Base-by-base conservation (phyloP, 2,888 invertebrate genomes). In the Clivina fossor region DNA sequence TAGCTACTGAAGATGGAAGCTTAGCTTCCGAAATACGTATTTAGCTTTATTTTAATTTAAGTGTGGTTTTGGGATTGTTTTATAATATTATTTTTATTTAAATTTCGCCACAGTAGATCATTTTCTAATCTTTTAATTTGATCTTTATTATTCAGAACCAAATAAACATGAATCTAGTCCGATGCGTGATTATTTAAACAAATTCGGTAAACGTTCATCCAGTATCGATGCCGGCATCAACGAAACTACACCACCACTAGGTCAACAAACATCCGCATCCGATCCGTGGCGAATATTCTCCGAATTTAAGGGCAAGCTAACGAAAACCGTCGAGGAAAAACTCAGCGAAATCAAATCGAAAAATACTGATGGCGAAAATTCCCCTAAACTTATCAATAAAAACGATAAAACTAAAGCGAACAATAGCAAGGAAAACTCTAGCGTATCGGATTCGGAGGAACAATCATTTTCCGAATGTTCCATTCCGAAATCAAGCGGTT, bases 281-380 rank as follows among this genome's bases (percentile, higher is more conserved):
- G 86, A 86, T 71, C 82, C 84, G 4, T 87, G 87, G 87, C 82
- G 83, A 65, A 79, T 86, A 66, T 82, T 88, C 60, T 81, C 83
- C 59, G 74, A 72, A 68, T 56, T 66, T 7, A 55, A 73, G 70
- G 86, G 84, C 43, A 86, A 87, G 74, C 83, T 88, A 59, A 83
- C 86, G 30, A 88, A 87, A 68, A 87, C 86, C 28, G 86, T 88
- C 41, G 88, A 88, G 68, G 88, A 87, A 58, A 88, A 86, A 74
- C 77, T 87, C 55, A 84, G 83, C 7, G 82, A 82, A 65, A 83
- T 83, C 54, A 85, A 86, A 63, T 61, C 69, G 1, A 64, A 72
- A 56, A 70, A 68, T 47, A 68, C 67, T n/a, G 64, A 64, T 26
- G 60, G 58, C 8, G 72, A 71, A 35, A 66, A 66, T 16, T 69